Evolutionary conservation across 1,140 invertebrate species (phyloP).

Genomic region (Brachionus calyciflorus): DNA sequence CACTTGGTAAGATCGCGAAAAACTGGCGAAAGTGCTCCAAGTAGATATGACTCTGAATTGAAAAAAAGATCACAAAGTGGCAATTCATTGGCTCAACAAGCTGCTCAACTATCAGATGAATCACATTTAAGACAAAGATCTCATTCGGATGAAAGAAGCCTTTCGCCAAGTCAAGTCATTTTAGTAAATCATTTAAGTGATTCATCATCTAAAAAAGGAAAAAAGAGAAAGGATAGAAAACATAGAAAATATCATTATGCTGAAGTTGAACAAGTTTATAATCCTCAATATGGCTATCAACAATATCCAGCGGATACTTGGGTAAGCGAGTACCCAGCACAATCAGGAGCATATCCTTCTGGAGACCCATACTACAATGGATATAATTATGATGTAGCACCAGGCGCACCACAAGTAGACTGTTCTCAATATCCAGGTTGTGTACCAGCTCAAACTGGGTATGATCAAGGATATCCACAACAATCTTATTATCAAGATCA

Average conservation of each 20-base stretch:
- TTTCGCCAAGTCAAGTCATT: neutral
- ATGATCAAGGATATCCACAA: neutral
- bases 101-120: neutral
- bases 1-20: slow-evolving; percentile 43
- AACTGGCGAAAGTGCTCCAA: slow-evolving; percentile 43
- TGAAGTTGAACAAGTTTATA: slow-evolving; percentile 3
- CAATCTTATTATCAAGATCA: slow-evolving; percentile 9
- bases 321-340: neutral
- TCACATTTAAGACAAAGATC: slow-evolving; percentile 8
- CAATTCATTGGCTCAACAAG: slow-evolving; percentile 10
- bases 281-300: slow-evolving; percentile 1
- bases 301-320: slow-evolving; percentile 27
- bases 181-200: neutral
- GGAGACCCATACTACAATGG: neutral
- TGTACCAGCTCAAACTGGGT: neutral
- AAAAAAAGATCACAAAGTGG: slow-evolving; percentile 44
- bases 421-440: slow-evolving; percentile 20
- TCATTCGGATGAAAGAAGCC: slow-evolving; percentile 18
- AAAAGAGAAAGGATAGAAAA: slow-evolving; percentile 32
- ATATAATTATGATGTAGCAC: slow-evolving; percentile 19
- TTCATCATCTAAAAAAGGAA: neutral
- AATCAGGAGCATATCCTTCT: no score
- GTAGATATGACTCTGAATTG: neutral
- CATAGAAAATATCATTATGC: neutral
- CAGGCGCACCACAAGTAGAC: slow-evolving; percentile 32